phyloP scores from a whole-genome alignment of 1,140 invertebrate species.

The Harlomillsia oculata region DNA sequence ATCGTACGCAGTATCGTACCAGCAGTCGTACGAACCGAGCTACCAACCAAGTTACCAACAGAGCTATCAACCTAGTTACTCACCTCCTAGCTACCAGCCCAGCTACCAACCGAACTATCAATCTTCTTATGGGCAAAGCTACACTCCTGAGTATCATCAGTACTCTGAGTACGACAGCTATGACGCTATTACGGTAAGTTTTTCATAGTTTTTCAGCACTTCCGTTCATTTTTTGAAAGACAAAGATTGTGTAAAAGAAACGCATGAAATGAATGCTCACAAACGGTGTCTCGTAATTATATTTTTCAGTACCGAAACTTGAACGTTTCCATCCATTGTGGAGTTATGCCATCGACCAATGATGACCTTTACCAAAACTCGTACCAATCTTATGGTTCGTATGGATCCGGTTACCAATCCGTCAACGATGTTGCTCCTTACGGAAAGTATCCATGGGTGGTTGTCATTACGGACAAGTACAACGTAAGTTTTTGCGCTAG shows the following conservation, averaged over 20 bases:
- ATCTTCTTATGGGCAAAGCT: neutral
- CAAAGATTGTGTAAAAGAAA: neutral
- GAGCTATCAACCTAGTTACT: conserved; percentile 8
- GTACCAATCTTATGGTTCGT: conserved; percentile 1
- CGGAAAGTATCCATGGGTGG: conserved; percentile 17
- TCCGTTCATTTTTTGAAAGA: neutral
- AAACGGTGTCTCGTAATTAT: no score
- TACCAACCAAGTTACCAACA: neutral
- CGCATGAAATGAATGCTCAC: neutral
- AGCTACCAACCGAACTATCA: neutral
- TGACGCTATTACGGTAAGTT: conserved; percentile 29
- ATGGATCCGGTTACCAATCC: neutral
- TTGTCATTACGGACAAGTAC: conserved; percentile 30
- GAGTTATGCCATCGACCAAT: conserved; percentile 23
- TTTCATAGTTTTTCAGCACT: neutral
- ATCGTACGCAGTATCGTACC: neutral
- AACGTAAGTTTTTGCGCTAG: conserved; percentile 16
- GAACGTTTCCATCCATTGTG: conserved; percentile 20
- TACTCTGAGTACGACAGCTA: conserved; percentile 31
- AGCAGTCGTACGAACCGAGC: neutral
- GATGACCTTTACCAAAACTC: conserved; percentile 17
- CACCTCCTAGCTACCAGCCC: neutral
- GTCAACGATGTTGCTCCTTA: conserved; percentile 14
- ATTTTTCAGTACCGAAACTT: conserved; percentile 20
- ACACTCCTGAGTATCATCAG: conserved; percentile 19